Evolutionary conservation across 2,113 vertebrate genomes (phyloP).

Genomic region (Numida meleagris): DNA sequence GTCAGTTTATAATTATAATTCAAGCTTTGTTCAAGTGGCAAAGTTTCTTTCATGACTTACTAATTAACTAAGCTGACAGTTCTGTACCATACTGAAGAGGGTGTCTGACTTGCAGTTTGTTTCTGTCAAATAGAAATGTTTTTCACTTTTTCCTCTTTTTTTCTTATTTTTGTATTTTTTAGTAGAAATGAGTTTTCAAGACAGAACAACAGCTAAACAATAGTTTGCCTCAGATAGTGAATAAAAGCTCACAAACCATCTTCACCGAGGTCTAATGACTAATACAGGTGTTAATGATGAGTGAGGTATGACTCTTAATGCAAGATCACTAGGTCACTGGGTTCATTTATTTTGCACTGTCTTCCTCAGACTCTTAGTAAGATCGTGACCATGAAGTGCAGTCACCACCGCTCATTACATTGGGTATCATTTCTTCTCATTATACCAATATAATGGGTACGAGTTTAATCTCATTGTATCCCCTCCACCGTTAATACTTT

Average conservation of each 20-base stretch:
- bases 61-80: slow-evolving; percentile 43
- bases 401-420: slow-evolving; percentile 5
- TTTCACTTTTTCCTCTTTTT: not conserved
- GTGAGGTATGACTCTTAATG: not conserved
- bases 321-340: not conserved
- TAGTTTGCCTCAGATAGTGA: not conserved
- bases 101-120: not conserved
- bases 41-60: slow-evolving; percentile 12
- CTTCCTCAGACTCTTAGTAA: not conserved
- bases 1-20: not conserved
- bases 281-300: slow-evolving; percentile 32
- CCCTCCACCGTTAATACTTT: not conserved
- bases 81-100: not conserved
- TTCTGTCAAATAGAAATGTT: not conserved
- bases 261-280: slow-evolving; percentile 26
- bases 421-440: not conserved
- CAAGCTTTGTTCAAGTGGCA: not conserved
- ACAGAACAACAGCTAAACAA: slow-evolving; percentile 27
- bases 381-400: not conserved
- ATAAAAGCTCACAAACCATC: not conserved
- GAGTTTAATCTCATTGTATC: not conserved
- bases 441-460: not conserved
- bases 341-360: slow-evolving; percentile 3
- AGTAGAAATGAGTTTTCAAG: not conserved
- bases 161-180: not conserved